These are phyloP conservation scores for Adelognathus sp. DNA, from an alignment of 2,888 invertebrate species.

Conservation along the genomic window DNA sequence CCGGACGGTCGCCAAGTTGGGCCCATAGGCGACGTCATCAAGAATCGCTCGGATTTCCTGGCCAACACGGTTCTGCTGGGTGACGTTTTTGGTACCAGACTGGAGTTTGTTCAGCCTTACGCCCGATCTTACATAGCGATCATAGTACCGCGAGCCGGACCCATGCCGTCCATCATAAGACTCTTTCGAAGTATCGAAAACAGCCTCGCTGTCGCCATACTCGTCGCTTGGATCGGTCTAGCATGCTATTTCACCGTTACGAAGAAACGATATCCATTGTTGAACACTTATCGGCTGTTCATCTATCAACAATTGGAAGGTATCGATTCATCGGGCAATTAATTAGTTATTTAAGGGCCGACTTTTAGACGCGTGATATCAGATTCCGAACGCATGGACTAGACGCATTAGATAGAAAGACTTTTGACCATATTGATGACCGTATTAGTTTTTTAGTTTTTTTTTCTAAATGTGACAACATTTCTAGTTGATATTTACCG, in stretches of 20 bases:
- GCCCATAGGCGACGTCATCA: slow-evolving; percentile 48
- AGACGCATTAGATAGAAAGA: too few species aligned
- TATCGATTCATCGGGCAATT: neutral
- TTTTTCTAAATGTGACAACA: too few species aligned
- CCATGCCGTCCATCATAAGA: slow-evolving; percentile 39
- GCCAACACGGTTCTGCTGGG: slow-evolving; percentile 29
- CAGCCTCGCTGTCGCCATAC: neutral
- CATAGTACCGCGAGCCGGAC: slow-evolving; percentile 31
- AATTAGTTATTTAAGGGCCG: too few species aligned
- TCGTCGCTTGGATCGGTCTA: neutral
- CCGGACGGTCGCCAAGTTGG: slow-evolving; percentile 36
- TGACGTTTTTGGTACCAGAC: neutral
- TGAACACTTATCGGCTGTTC: slow-evolving; percentile 32
- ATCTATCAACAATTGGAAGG: slow-evolving; percentile 42
- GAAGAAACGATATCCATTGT: slow-evolving; percentile 34
- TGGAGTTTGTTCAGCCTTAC: slow-evolving; percentile 37
- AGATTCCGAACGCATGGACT: too few species aligned
- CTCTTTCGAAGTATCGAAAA: slow-evolving; percentile 17
- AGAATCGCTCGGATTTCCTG: slow-evolving; percentile 46
- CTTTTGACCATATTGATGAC: too few species aligned
- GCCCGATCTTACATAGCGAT: neutral
- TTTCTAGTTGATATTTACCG: too few species aligned
- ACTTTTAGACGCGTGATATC: too few species aligned
- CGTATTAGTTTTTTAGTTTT: too few species aligned
- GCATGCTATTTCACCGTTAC: slow-evolving; percentile 7